Percentiles rank a stretch among this genome's conserved stretches.
phyloP scores from a whole-genome alignment of 2,888 invertebrate species.

The Melinaea menophilus region DNA sequence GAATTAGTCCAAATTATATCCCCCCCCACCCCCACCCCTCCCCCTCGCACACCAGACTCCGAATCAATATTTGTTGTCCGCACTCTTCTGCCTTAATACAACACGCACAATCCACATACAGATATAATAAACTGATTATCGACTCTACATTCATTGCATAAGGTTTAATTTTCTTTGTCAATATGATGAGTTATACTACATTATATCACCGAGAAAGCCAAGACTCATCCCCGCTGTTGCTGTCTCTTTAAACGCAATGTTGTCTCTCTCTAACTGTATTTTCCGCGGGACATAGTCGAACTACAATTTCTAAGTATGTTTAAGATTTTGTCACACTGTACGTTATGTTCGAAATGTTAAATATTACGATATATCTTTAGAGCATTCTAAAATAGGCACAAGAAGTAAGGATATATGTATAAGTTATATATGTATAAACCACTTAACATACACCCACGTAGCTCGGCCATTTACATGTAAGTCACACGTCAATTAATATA shows the following conservation, averaged over 20 bases:
- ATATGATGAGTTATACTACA: constrained; percentile 35
- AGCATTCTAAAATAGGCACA: too few relatives aligned
- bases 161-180: constrained; percentile 25
- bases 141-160: constrained; percentile 14
- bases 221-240: constrained; percentile 68
- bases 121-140: constrained; percentile 18
- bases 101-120: constrained; percentile 71
- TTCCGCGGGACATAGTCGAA: constrained; percentile 55
- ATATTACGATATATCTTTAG: too few relatives aligned
- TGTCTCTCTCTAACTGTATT: constrained; percentile 68
- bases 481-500: constrained; percentile 71
- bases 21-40: constrained; percentile 46
- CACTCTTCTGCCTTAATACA: constrained; percentile 76
- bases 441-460: constrained; percentile 31
- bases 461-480: constrained; percentile 40
- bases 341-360: background rate
- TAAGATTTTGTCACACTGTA: constrained; percentile 1
- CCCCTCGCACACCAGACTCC: constrained; percentile 54
- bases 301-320: constrained; percentile 22
- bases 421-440: constrained; percentile 14
- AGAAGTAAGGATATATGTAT: background rate
- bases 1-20: constrained; percentile 78
- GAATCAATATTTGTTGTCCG: constrained; percentile 79
- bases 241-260: constrained; percentile 71
- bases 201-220: constrained; percentile 35